phyloP scores from a whole-genome alignment of 2,888 invertebrate genomes.

The Acleris laterana region DNA sequence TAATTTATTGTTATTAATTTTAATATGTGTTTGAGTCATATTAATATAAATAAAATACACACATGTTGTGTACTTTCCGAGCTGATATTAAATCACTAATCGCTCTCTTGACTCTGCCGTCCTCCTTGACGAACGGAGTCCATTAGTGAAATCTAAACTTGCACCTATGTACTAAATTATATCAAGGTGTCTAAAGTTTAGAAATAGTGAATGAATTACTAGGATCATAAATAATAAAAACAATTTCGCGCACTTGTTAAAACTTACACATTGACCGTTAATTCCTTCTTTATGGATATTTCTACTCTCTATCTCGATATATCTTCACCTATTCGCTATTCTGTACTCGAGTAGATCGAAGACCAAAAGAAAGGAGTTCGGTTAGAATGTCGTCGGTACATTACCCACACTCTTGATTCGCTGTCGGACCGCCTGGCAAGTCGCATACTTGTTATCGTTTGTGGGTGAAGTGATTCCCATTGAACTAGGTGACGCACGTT shows the following conservation, averaged over 20 bases:
- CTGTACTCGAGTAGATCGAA: slow-evolving; percentile 75
- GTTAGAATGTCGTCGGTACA: slow-evolving; percentile 64
- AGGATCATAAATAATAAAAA: slow-evolving; percentile 77
- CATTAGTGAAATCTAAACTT: slow-evolving; percentile 46
- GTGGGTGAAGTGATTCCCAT: slow-evolving; percentile 10
- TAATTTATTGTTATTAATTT: no score
- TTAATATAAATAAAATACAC: no score
- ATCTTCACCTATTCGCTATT: slow-evolving; percentile 72
- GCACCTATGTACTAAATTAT: slow-evolving; percentile 68
- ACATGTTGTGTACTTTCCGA: slow-evolving; percentile 2
- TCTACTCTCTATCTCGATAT: slow-evolving; percentile 71
- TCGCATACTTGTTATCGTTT: slow-evolving; percentile 21
- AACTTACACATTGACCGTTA: slow-evolving; percentile 81
- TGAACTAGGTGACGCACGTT: background rate
- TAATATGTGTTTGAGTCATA: no score
- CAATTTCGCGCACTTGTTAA: slow-evolving; percentile 83
- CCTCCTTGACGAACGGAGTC: slow-evolving; percentile 10
- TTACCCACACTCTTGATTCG: slow-evolving; percentile 42
- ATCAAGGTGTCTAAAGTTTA: slow-evolving; percentile 73
- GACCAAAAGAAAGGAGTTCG: slow-evolving; percentile 75
- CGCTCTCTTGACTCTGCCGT: slow-evolving; percentile 1
- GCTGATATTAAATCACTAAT: slow-evolving; percentile 7
- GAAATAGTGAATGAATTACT: slow-evolving; percentile 81
- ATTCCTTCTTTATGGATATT: slow-evolving; percentile 76
- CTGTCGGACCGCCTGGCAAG: slow-evolving; percentile 36